Base-by-base conservation (phyloP, 2,113 vertebrate species). In the Microcebus murinus region DNA sequence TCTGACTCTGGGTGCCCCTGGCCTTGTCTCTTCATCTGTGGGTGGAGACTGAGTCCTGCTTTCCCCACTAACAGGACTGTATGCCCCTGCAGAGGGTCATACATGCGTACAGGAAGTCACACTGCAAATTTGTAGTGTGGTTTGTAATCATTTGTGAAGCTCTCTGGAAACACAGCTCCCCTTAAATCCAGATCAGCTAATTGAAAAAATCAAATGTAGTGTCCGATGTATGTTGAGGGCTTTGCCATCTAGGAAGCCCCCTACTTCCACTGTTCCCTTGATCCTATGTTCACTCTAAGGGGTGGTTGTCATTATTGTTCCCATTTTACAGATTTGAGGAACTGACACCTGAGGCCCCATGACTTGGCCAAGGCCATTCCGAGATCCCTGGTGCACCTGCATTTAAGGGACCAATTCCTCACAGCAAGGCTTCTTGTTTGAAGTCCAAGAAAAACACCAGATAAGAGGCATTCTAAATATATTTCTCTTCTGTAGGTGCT, bases 381-480 rank as follows among this genome's bases (percentile, higher is more conserved):
- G 48, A 34, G 55, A 67, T 50, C 89, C 82, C 81, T 36, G 6
- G 70, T 18, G 6, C 25, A 7, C 4, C 67, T 57, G 52, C 55
- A 42, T 84, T 85, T 29, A 31, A 59, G 45, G 73, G 52, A 31
- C 90, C 39, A 3, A 48, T 80, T 79, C 48, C 31, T 93, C 52
- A 34, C 17, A 57, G 48, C 0, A 8, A 70, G 42, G 42, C 68
- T 89, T 74, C 85, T 59, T 25, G 34, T 86, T 89, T 68, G 79
- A 96, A 95, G 96, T 86, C 86, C 82, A 90, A 95, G 88, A 92
- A 91, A 57, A 94, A 95, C 59, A 77, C 45, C 71, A 96, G 88
- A 84, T 86, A 97, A 97, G 97, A 94, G 92, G 94, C 97, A 87
- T 97, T 96, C 97, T 97, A 97, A 97, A 97, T 97, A 93, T 96